A percentile compares a stretch with the other conserved stretches of the same genome.
phyloP scores from a whole-genome alignment of 1,140 invertebrate genomes.

The Philopotamus ludificatus region DNA sequence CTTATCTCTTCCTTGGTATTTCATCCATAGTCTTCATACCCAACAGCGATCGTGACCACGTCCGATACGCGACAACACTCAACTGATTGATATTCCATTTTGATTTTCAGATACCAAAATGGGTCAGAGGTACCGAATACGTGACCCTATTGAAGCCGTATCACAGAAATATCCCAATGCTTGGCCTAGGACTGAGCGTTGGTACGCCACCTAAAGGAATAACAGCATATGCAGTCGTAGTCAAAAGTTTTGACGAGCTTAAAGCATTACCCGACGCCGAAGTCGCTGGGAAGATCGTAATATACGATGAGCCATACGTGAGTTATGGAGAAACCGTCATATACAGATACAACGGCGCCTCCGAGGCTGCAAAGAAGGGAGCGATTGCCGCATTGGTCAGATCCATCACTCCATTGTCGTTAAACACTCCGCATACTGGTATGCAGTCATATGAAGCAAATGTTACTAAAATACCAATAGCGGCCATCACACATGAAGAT shows the following conservation, averaged over 20 bases:
- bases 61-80: too few relatives aligned
- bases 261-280: slow-evolving; percentile 50
- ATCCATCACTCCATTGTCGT: slow-evolving; percentile 69
- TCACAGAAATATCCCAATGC: slow-evolving; percentile 55
- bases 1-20: too few relatives aligned
- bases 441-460: slow-evolving; percentile 58
- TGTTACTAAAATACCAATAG: slow-evolving; percentile 68
- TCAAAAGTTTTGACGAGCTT: slow-evolving; percentile 65
- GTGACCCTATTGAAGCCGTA: slow-evolving; percentile 60
- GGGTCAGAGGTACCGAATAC: slow-evolving; percentile 61
- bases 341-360: slow-evolving; percentile 62
- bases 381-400: slow-evolving; percentile 68
- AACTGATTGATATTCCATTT: too few relatives aligned
- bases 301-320: slow-evolving; percentile 65
- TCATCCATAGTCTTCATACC: too few relatives aligned
- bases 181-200: slow-evolving; percentile 64
- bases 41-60: too few relatives aligned
- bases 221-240: slow-evolving; percentile 64
- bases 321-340: slow-evolving; percentile 57
- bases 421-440: slow-evolving; percentile 65
- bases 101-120: slow-evolving; percentile 42
- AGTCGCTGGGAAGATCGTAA: slow-evolving; percentile 65
- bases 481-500: slow-evolving; percentile 73
- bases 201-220: slow-evolving; percentile 64
- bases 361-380: slow-evolving; percentile 62